Evolutionary conservation across 2,797 vertebrate genomes (phyloP), one percentile per base, ranked within the genome.

Genomic region (Sebastes cheni): DNA sequence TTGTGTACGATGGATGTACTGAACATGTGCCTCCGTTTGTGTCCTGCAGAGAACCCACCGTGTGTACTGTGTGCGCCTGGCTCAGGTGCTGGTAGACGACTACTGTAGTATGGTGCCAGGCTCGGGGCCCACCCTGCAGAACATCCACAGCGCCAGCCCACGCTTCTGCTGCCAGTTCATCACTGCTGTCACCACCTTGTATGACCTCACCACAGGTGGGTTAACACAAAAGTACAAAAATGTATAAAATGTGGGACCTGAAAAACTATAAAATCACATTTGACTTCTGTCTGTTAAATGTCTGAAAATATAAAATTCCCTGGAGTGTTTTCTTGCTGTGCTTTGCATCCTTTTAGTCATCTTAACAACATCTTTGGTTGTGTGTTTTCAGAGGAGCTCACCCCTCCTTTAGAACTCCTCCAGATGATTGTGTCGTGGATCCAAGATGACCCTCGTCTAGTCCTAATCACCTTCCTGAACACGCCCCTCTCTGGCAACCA

Each of bases 161-260:
- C 97, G 97, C 46, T 99, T 99, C 95, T 99, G 98, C 95, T 99
- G 98, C 93, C 98, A 99, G 95, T 97, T 99, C 86, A 96, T 99
- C 80, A 98, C 97, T 0, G 96, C 98, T 0, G 96, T 99, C 77
- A 97, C 98, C 0, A 97, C 97, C 0, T 96, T 99, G 1, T 99
- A 98, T 0, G 97, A 99, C 92, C 94, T 99, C 88, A 97, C 97
- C 32, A 91, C 92, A 86, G 92, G 92, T 59, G 27, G 20, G 4
- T 29, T 11, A 25, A 55, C 6, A 42, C 60, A n/a, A 23, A 55
- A 14, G 2, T 23, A 3, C 9, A 46, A 62, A 36, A 23, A 67
- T 32, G 23, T 22, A 2, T 14, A 2, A 46, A 66, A 67, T 20
- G 4, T 14, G 32, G 18, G 18, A 42, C 25, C 3, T 14, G 8